These are phyloP conservation scores for Botia kubotai DNA, from an alignment of 2,797 vertebrate species.

Conservation along the genomic window DNA sequence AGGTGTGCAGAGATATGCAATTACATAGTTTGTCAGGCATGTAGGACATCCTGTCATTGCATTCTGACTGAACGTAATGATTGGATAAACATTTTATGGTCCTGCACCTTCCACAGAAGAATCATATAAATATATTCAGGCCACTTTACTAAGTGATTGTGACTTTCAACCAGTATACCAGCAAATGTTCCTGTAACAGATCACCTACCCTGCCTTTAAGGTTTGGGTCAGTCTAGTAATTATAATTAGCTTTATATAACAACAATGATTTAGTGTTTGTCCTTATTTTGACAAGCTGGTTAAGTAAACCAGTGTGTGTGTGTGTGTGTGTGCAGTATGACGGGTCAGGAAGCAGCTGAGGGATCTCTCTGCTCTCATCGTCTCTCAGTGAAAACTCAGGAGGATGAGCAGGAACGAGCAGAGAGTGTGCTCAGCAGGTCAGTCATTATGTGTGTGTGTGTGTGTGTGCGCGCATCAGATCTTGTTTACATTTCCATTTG, in stretches of 20 bases:
- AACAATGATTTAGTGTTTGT: not conserved
- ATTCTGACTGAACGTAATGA: too few relatives aligned
- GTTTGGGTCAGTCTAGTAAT: too few relatives aligned
- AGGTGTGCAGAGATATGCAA: too few relatives aligned
- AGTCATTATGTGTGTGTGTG: slow-evolving; percentile 1
- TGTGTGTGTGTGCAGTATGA: slow-evolving; percentile 47
- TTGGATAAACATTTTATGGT: too few relatives aligned
- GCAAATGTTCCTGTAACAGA: too few relatives aligned
- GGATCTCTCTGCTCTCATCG: slow-evolving; percentile 53
- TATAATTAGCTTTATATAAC: not conserved
- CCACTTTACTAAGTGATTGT: too few relatives aligned
- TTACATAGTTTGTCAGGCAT: too few relatives aligned
- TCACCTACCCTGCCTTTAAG: too few relatives aligned
- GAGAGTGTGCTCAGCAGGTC: slow-evolving; percentile 52
- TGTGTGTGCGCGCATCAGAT: not conserved
- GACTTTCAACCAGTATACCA: too few relatives aligned
- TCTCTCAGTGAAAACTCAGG: slow-evolving; percentile 51
- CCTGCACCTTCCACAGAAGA: too few relatives aligned
- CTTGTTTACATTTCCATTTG: not conserved
- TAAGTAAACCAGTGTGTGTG: not conserved
- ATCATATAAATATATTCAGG: too few relatives aligned
- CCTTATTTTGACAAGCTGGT: not conserved
- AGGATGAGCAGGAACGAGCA: slow-evolving; percentile 41
- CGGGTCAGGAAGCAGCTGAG: slow-evolving; percentile 41
- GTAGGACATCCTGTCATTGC: too few relatives aligned